These are phyloP conservation scores for Emmelina monodactyla DNA, from an alignment of 2,888 invertebrate species.

Conservation along the genomic window DNA sequence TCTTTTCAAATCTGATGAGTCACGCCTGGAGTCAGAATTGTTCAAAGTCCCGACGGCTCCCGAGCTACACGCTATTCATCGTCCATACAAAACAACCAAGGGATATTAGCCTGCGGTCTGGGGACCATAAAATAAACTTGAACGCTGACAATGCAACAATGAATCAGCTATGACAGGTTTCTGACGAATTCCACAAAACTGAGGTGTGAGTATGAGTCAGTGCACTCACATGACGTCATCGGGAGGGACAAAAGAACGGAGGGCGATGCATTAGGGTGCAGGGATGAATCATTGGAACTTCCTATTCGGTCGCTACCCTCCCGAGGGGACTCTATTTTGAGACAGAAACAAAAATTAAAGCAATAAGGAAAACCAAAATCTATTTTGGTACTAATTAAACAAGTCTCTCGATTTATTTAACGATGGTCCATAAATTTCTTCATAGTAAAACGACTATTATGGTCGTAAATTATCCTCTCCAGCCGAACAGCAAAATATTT, in stretches of 20 bases:
- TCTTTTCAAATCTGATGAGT: not conserved
- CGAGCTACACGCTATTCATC: constrained; percentile 7
- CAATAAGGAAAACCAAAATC: not conserved
- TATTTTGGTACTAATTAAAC: not conserved
- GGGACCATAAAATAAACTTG: constrained; percentile 26
- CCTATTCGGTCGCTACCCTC: constrained; percentile 49
- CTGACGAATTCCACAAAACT: constrained; percentile 37
- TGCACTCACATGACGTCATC: constrained; percentile 50
- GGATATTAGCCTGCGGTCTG: constrained; percentile 19
- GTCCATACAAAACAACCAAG: constrained; percentile 18
- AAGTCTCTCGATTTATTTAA: not conserved
- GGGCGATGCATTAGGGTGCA: constrained; percentile 48
- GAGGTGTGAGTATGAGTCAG: constrained; percentile 33
- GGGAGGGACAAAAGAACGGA: constrained; percentile 37
- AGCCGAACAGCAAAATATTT: too few relatives aligned
- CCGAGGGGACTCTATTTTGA: constrained; percentile 4
- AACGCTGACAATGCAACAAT: constrained; percentile 28
- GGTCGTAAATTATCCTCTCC: too few relatives aligned
- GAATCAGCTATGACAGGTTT: constrained; percentile 44
- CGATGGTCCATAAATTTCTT: not conserved
- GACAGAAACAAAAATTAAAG: not conserved
- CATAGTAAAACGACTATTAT: too few relatives aligned
- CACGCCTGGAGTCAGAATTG: not conserved
- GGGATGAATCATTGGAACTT: constrained; percentile 60
- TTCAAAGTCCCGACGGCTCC: too few relatives aligned